A percentile compares a stretch with the other conserved stretches of the same genome.
These are phyloP conservation scores for Acromyrmex charruanus DNA, from an alignment of 1,140 invertebrate genomes.

Conservation along the genomic window DNA sequence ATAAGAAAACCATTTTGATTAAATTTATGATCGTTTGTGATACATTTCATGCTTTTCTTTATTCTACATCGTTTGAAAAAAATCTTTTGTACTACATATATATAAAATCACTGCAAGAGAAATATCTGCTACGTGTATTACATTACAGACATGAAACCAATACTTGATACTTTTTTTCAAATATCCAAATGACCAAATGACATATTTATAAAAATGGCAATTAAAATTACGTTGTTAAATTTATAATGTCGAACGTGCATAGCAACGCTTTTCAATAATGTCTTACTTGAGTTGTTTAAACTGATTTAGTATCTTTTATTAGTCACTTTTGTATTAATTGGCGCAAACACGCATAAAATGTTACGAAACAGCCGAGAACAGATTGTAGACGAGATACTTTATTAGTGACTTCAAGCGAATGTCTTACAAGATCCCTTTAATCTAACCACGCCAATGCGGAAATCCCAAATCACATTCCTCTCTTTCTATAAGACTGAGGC, in stretches of 20 bases:
- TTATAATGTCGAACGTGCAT: not conserved
- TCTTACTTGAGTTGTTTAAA: not conserved
- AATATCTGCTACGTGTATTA: conserved; percentile 27
- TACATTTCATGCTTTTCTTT: conserved; percentile 2
- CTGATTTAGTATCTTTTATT: not conserved
- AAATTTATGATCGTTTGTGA: conserved; percentile 37
- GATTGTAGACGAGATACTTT: conserved; percentile 45
- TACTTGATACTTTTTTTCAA: no score
- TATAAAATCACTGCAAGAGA: conserved; percentile 9
- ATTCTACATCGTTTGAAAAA: no score
- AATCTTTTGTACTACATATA: not conserved
- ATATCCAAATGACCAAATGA: conserved; percentile 20
- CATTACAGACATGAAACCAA: not conserved
- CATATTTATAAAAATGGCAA: not conserved
- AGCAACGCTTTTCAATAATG: not conserved
- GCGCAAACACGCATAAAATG: not conserved
- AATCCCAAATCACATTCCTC: conserved; percentile 57
- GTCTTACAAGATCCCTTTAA: conserved; percentile 63
- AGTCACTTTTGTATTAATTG: not conserved
- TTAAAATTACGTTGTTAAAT: not conserved
- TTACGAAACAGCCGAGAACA: conserved; percentile 10
- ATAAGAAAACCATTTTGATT: not conserved
- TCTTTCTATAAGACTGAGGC: conserved; percentile 47
- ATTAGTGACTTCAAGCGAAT: conserved; percentile 39
- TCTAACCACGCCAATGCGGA: conserved; percentile 48